Percentiles rank a stretch among this genome's conserved stretches.
Conservation (phyloP, 2,888 invertebrate species). For the Hypomecis atomaria region DNA sequence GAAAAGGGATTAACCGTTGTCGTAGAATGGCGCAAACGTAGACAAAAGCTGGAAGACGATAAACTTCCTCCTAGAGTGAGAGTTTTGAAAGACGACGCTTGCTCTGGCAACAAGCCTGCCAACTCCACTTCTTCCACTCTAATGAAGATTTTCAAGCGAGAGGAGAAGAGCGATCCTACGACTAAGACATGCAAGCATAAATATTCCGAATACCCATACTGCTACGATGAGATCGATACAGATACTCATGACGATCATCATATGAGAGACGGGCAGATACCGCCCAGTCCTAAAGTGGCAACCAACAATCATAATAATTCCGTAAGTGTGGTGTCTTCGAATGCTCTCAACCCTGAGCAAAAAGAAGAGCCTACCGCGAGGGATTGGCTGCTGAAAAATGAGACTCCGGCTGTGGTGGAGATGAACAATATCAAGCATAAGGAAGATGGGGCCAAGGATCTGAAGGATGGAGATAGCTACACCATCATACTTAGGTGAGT, state of each 20-base stretch:
- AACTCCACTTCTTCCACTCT: constrained; percentile 74
- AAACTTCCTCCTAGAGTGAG: constrained; percentile 88
- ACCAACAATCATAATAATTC: constrained; percentile 76
- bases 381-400: constrained; percentile 74
- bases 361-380: constrained; percentile 76
- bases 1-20: constrained; percentile 92
- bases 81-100: constrained; percentile 88
- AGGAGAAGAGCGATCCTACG: constrained; percentile 73
- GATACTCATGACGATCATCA: constrained; percentile 88
- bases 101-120: constrained; percentile 69
- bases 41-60: constrained; percentile 87
- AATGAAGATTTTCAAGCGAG: constrained; percentile 74
- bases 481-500: constrained; percentile 89
- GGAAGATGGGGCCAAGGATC: constrained; percentile 73
- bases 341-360: constrained; percentile 68
- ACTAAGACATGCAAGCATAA: constrained; percentile 93
- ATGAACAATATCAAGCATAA: constrained; percentile 81
- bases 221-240: constrained; percentile 93
- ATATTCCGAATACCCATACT: constrained; percentile 95
- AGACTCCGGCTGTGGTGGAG: constrained; percentile 71
- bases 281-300: constrained; percentile 70
- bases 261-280: constrained; percentile 74
- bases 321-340: constrained; percentile 79
- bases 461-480: constrained; percentile 88
- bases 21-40: constrained; percentile 91